Percentiles rank a stretch among this genome's conserved stretches.
Evolutionary conservation across 1,140 invertebrate species (phyloP).

Genomic region (Cyrtorhinus lividipennis): DNA sequence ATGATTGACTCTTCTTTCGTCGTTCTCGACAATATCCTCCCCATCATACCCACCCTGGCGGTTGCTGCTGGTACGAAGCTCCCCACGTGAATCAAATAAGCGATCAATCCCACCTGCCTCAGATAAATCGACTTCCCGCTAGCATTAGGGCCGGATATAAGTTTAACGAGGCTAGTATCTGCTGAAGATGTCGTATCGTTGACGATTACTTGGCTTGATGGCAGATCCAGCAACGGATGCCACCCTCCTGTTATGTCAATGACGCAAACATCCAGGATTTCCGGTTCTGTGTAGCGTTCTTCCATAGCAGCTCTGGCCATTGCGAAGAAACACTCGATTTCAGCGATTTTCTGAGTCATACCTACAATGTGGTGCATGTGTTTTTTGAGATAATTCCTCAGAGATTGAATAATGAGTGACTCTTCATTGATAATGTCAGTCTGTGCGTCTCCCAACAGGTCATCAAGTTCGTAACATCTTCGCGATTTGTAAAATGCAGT

Average conservation of each 20-base stretch:
- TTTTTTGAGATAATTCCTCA: constrained; percentile 47
- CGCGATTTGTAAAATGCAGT: constrained; percentile 60
- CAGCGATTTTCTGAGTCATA: constrained; percentile 46
- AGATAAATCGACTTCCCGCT: constrained; percentile 87
- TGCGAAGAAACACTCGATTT: constrained; percentile 44
- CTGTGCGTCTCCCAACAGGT: constrained; percentile 54
- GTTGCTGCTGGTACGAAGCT: constrained; percentile 70
- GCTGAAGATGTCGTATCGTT: constrained; percentile 49
- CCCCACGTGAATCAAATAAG: constrained; percentile 76
- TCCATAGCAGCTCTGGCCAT: constrained; percentile 17
- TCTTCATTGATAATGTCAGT: constrained; percentile 61
- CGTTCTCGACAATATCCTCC: constrained; percentile 62
- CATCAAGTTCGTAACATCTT: constrained; percentile 58
- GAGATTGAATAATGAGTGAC: constrained; percentile 51
- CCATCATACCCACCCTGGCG: constrained; percentile 52
- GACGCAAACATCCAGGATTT: constrained; percentile 21
- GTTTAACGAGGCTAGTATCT: constrained; percentile 43
- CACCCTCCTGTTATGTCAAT: constrained; percentile 56
- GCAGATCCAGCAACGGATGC: constrained; percentile 62
- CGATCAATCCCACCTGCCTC: constrained; percentile 39
- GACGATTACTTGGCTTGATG: constrained; percentile 48
- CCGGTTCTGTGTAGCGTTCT: constrained; percentile 14
- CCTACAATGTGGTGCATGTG: constrained; percentile 41
- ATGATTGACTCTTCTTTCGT: constrained; percentile 10
- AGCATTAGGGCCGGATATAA: constrained; percentile 78